Base-by-base conservation (phyloP, 37 sponge, comb jelly and placozoan species). In the Amphimedon queenslandica region DNA sequence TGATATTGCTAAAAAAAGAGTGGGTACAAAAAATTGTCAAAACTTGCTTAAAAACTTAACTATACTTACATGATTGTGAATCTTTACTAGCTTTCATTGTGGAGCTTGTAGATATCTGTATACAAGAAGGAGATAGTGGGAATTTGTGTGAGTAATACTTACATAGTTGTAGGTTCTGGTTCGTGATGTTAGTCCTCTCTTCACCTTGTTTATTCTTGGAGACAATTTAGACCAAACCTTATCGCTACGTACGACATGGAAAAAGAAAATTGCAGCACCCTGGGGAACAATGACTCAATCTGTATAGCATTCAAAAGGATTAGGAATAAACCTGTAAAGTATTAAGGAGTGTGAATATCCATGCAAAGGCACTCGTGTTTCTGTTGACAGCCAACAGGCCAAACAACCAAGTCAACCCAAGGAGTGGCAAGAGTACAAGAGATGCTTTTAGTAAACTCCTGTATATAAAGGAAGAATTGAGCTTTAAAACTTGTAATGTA, bases 341-440 rank as follows among this genome's bases (percentile, higher is more conserved):
- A 66, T 55, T 74, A 38, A 85, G 68, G 41, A 85, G 53, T 57
- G 74, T 76, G 65, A 85, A 85, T 6, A 74, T 53, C 80, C 79
- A 74, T 40, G 73, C 69, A 66, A 85, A 85, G 2, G 58, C 74
- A 20, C 58, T 51, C 34, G 39, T 37, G 27, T 67, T 72, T 35
- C 57, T 41, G 34, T 56, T 55, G 20, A 85, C 63, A 25, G 64
- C 77, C 8, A 85, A 51, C 21, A 80, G 80, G 57, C 75, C 85
- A 78, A 85, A 85, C 55, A 79, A 24, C 85, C 85, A 85, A 1
- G 73, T 66, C n/a, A 78, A 55, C 28, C 85, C 85, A 57, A 78
- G 74, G 56, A 78, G 75, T 18, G 75, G 75, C 18, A 74, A 30
- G 25, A 74, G 40, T 13, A 74, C 27, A 0, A 74, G 8, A 36